A percentile compares a stretch with the other conserved stretches of the same genome.
These are phyloP conservation scores for Ophion ellenae DNA, from an alignment of 2,888 invertebrate genomes.

Conservation along the genomic window DNA sequence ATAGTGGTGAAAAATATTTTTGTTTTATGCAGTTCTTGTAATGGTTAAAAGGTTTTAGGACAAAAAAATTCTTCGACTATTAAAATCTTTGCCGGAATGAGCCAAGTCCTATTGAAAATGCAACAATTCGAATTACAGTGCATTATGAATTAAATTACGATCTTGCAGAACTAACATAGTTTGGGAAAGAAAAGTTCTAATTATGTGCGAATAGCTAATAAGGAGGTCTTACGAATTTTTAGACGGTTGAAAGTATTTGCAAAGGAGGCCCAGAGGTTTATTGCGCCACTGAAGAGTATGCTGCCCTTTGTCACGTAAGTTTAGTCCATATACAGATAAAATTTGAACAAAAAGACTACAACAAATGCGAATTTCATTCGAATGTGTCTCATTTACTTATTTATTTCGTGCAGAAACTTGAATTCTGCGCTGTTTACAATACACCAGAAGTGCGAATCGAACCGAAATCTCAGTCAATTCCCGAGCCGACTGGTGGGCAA, in stretches of 20 bases:
- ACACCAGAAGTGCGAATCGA: neutral
- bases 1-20: too few species aligned
- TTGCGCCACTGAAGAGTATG: constrained; percentile 31
- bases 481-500: neutral
- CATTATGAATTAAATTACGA: too few species aligned
- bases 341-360: neutral
- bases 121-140: too few species aligned
- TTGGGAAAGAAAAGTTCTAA: too few species aligned
- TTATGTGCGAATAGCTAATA: too few species aligned
- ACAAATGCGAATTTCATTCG: neutral
- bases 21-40: too few species aligned
- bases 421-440: constrained; percentile 18
- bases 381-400: neutral
- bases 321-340: neutral
- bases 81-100: too few species aligned
- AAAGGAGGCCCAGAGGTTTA: constrained; percentile 15
- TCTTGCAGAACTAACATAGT: too few species aligned
- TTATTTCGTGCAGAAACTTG: constrained; percentile 18
- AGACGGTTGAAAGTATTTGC: constrained; percentile 38
- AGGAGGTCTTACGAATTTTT: neutral
- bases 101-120: too few species aligned
- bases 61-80: too few species aligned
- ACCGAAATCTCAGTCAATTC: neutral
- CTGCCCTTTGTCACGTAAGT: constrained; percentile 47
- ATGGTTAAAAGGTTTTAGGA: too few species aligned